Conservation (phyloP, 2,797 vertebrate species). For the Taenioides sp. region DNA sequence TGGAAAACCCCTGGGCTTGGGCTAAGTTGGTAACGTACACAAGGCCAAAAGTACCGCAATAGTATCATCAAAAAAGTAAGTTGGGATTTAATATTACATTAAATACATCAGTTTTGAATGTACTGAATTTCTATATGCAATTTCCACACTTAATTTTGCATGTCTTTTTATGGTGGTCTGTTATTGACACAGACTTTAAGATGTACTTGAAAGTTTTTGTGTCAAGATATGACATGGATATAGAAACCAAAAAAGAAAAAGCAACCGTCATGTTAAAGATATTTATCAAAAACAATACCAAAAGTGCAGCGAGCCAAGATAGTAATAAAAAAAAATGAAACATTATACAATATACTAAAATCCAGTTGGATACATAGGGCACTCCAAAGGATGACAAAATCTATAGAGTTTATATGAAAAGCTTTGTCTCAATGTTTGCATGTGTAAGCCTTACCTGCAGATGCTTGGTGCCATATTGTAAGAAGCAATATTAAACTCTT, state of each 20-base stretch:
- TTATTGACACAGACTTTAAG: too few species aligned
- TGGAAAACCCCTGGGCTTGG: conserved; percentile 65
- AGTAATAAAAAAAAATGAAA: background rate
- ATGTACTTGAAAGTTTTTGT: too few species aligned
- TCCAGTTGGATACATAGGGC: background rate
- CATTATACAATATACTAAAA: background rate
- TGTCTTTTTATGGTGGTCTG: too few species aligned
- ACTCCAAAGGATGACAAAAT: background rate
- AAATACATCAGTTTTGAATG: too few species aligned
- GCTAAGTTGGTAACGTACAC: conserved; percentile 47
- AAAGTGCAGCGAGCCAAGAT: too few species aligned
- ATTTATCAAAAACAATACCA: too few species aligned
- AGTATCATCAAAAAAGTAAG: background rate
- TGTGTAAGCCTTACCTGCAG: conserved; percentile 70
- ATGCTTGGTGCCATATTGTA: conserved; percentile 56
- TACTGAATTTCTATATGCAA: too few species aligned
- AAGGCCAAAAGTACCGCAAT: conserved; percentile 5
- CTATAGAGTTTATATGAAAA: background rate
- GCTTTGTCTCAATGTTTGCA: background rate
- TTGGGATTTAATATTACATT: background rate
- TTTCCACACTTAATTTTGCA: too few species aligned
- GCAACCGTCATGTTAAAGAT: too few species aligned
- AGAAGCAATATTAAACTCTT: conserved; percentile 56
- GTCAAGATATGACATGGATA: too few species aligned
- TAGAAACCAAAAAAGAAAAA: too few species aligned